Evolutionary conservation across 1,140 invertebrate species (phyloP), one percentile per base, ranked within the genome.

Genomic region (Nixonia krombeini): DNA sequence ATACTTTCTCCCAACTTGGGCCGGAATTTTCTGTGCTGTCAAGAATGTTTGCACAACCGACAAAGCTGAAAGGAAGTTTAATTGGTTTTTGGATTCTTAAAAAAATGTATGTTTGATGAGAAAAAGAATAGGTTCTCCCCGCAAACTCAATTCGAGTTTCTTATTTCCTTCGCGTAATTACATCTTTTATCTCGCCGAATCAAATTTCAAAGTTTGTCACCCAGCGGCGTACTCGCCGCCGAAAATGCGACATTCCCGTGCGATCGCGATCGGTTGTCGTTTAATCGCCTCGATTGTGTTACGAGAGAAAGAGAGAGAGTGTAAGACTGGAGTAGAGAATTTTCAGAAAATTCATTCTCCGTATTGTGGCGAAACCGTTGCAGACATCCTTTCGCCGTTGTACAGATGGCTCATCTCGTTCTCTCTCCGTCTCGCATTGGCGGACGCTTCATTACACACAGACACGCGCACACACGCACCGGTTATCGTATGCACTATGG

Each of bases 21-120:
- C 33, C 35, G 2, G 47, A 64, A 68, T 61, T 68, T 73, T 62
- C 56, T n/a, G n/a, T n/a, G n/a, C n/a, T n/a, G n/a, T 55, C 56
- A 62, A 72, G 65, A 69, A 65, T 72, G 57, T 66, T 58, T 58
- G 61, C 61, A 70, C 53, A 55, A 63, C 58, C 68, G 61, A 70
- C 57, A 70, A 53, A 25, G 51, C 52, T 52, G 57, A 45, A 62
- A 70, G 62, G 53, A 70, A 70, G 68, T 70, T 70, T 65, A 70
- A 70, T 70, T 70, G 62, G 62, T 70, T 70, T 62, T 70, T 57
- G 52, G 56, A 65, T 57, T 70, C 68, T 70, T 65, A 65, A 70
- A 61, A n/a, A 70, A 70, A 70, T 64, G 59, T 56, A 65, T 64
- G 67, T 70, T 70, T 65, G 67, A 65, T 65, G 66, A 56, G 59